Conservation (phyloP, 2,888 invertebrate species). For the Nomada ruficornis region DNA sequence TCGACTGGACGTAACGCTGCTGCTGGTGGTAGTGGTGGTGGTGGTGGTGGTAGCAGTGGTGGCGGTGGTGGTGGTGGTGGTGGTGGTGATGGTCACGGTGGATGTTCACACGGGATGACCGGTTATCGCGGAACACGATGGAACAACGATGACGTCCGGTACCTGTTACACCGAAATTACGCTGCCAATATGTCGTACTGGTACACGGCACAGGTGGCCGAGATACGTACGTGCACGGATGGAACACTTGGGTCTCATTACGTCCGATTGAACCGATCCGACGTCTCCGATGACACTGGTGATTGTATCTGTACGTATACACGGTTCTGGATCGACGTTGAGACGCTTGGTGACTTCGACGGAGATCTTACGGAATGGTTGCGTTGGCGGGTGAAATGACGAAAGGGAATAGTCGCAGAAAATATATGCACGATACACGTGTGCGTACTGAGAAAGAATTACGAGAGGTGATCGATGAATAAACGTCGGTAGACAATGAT, state of each 20-base stretch:
- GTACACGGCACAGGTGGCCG: slow-evolving; percentile 27
- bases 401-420: neutral
- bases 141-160: slow-evolving; percentile 21
- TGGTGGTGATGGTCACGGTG: slow-evolving; percentile 40
- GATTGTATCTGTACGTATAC: slow-evolving; percentile 34
- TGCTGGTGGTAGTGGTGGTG: slow-evolving; percentile 32
- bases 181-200: slow-evolving; percentile 7
- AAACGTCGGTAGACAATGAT: neutral
- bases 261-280: slow-evolving; percentile 9
- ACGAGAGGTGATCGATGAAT: neutral
- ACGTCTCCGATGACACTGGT: slow-evolving; percentile 7
- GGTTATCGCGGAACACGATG: slow-evolving; percentile 43
- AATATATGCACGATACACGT: neutral
- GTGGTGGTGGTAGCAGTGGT: slow-evolving; percentile 33
- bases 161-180: slow-evolving; percentile 39
- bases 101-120: slow-evolving; percentile 45
- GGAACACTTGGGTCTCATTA: slow-evolving; percentile 36
- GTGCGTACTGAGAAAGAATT: neutral
- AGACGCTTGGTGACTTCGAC: slow-evolving; percentile 10
- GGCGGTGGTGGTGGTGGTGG: slow-evolving; percentile 35
- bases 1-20: slow-evolving; percentile 37
- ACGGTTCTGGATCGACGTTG: slow-evolving; percentile 6
- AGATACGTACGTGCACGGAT: slow-evolving; percentile 3
- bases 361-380: slow-evolving; percentile 1
- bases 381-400: neutral